Conservation (phyloP, 2,888 invertebrate genomes). For the Philopedon plagiatum region DNA sequence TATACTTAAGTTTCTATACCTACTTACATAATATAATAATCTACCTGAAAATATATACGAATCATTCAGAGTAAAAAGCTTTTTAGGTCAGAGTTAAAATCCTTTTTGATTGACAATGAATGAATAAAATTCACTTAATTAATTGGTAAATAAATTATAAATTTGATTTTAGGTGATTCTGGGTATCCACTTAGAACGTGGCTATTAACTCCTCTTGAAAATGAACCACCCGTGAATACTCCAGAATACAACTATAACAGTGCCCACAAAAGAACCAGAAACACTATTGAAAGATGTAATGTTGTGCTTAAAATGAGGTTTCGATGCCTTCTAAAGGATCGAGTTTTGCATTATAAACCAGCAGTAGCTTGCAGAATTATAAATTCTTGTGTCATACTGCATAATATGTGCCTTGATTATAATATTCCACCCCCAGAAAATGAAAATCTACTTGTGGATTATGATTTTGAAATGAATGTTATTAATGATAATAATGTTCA, state of each 20-base stretch:
- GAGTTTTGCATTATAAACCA: constrained; percentile 46
- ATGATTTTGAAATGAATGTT: background rate
- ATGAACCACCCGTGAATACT: background rate
- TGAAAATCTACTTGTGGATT: background rate
- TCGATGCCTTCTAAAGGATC: constrained; percentile 43
- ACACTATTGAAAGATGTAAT: constrained; percentile 42
- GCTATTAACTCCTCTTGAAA: constrained; percentile 20
- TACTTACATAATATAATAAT: too few species aligned
- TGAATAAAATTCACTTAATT: too few species aligned
- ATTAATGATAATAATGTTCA: background rate
- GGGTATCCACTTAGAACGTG: constrained; percentile 25
- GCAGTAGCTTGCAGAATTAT: background rate
- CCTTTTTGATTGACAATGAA: too few species aligned
- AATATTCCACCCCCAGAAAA: background rate
- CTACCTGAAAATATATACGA: too few species aligned
- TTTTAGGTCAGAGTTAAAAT: too few species aligned
- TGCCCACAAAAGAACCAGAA: background rate
- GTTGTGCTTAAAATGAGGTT: constrained; percentile 46
- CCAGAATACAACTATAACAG: background rate
- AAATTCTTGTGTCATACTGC: background rate
- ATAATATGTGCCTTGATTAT: background rate
- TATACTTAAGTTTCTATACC: too few species aligned
- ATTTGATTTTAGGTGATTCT: background rate
- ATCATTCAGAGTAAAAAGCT: too few species aligned
- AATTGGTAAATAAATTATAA: too few species aligned